These are phyloP conservation scores for Salpingus planirostris DNA, from an alignment of 2,888 invertebrate genomes.

Conservation along the genomic window DNA sequence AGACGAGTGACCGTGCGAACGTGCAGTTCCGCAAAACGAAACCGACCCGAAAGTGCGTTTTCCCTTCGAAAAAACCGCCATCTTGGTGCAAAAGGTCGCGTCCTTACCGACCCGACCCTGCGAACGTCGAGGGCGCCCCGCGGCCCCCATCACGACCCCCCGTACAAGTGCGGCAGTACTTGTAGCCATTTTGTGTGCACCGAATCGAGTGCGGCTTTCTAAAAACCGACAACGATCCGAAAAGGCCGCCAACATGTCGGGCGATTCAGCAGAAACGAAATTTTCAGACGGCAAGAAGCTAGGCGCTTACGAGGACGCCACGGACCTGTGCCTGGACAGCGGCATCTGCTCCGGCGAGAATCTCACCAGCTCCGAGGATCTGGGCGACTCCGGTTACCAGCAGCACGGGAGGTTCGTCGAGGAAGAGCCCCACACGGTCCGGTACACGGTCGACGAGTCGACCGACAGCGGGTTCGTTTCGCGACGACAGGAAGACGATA, in stretches of 20 bases:
- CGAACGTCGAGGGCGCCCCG: neutral
- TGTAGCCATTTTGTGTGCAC: neutral
- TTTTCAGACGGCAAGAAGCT: neutral
- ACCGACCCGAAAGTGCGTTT: no score
- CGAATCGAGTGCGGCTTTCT: neutral
- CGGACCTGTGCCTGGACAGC: constrained; percentile 29
- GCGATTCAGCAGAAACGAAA: no score
- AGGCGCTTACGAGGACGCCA: neutral
- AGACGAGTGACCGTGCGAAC: constrained; percentile 4
- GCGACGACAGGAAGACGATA: constrained; percentile 30
- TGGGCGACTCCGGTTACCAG: no score
- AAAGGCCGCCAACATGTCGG: neutral
- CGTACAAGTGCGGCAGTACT: neutral
- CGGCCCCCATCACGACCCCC: neutral
- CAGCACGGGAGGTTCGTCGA: no score
- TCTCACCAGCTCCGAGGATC: constrained; percentile 29
- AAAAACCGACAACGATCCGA: constrained; percentile 2
- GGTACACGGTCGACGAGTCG: no score
- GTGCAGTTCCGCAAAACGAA: no score
- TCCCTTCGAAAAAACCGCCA: no score
- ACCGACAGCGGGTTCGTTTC: constrained; percentile 6
- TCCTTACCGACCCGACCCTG: neutral
- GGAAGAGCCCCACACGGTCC: no score
- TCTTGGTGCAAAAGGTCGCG: no score
- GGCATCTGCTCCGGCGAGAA: constrained; percentile 37